Conservation (phyloP, 2,113 vertebrate species). For the Misgurnus mizolepis region DNA sequence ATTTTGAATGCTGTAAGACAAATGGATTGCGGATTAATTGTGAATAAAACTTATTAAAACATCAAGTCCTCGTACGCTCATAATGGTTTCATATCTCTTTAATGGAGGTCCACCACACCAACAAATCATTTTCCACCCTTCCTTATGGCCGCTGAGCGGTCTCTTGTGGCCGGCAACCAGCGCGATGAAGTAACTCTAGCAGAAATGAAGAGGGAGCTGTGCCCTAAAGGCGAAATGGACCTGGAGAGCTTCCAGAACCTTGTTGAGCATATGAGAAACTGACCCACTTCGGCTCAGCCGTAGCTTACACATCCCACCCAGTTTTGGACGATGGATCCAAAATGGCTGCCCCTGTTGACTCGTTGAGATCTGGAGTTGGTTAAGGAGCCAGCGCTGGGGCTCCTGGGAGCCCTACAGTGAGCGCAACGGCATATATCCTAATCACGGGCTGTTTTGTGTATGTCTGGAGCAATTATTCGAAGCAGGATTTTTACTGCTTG, state of each 20-base stretch:
- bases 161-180: constrained; percentile 30
- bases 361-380: constrained; percentile 42
- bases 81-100: background rate
- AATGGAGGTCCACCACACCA: background rate
- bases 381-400: constrained; percentile 18
- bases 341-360: constrained; percentile 48
- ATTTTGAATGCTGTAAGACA: background rate
- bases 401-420: constrained; percentile 46
- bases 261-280: constrained; percentile 49
- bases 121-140: constrained; percentile 19
- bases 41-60: background rate
- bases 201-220: background rate
- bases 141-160: constrained; percentile 30
- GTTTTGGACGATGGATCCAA: constrained; percentile 39
- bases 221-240: constrained; percentile 29
- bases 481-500: too few species aligned
- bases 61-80: background rate
- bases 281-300: constrained; percentile 41
- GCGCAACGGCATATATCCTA: background rate
- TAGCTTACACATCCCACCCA: constrained; percentile 19
- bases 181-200: constrained; percentile 33
- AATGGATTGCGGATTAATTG: background rate
- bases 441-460: background rate
- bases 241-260: constrained; percentile 47
- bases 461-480: background rate